Percentiles rank a stretch among this genome's conserved stretches.
Evolutionary conservation across 2,797 vertebrate genomes (phyloP).

Genomic region (Tarsius wallacei): DNA sequence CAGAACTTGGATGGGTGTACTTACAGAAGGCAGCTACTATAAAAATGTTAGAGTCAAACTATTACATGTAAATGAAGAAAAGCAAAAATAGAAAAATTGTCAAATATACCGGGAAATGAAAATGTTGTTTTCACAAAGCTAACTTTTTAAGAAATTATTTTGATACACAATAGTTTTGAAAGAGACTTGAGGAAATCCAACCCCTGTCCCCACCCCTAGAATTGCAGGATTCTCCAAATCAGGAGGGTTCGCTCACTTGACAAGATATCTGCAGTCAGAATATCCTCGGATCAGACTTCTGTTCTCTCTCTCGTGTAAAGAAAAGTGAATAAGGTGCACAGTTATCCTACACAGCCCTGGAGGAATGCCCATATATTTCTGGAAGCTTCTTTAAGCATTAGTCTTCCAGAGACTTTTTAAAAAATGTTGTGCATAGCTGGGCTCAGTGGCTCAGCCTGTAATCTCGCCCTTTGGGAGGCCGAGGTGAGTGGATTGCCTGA

Average conservation of each 20-base stretch:
- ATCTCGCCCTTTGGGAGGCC: no score
- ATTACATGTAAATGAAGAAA: background rate
- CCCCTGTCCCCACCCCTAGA: background rate
- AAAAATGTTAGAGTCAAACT: background rate
- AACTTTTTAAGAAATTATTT: slow-evolving; percentile 5
- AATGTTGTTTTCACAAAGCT: background rate
- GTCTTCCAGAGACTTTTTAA: background rate
- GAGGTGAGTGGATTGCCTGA: no score
- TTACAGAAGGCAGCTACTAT: background rate
- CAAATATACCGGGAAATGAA: background rate
- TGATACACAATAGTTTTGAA: background rate
- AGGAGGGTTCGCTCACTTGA: background rate
- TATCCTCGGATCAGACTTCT: background rate
- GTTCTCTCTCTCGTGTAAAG: slow-evolving; percentile 5
- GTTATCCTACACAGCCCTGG: background rate
- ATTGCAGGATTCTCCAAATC: background rate
- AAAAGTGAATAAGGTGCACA: background rate
- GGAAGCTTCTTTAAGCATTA: background rate
- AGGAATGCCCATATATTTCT: background rate
- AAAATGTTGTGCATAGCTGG: no score
- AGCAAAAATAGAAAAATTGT: background rate
- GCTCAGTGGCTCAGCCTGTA: no score
- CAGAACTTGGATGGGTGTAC: background rate
- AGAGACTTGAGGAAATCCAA: background rate
- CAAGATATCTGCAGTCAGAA: background rate